These are phyloP conservation scores for Drepana falcataria DNA, from an alignment of 2,888 invertebrate species.

Conservation along the genomic window DNA sequence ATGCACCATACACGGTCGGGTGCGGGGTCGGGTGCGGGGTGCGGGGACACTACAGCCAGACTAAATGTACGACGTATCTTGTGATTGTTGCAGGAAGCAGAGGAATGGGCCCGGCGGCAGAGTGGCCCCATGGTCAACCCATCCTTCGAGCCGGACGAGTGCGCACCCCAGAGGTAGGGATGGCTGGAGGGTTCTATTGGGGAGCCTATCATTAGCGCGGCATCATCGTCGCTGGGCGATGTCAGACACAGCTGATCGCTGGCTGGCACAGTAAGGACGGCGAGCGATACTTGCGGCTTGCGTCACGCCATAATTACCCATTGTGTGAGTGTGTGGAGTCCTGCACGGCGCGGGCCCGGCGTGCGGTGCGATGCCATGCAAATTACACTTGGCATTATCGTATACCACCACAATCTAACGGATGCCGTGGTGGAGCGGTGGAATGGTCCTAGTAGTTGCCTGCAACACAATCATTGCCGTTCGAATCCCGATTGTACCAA, in stretches of 20 bases:
- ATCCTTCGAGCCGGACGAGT: slow-evolving; percentile 74
- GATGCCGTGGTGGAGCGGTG: too few species aligned
- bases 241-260: too few species aligned
- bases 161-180: slow-evolving; percentile 59
- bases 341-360: neutral
- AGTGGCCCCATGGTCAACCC: slow-evolving; percentile 71
- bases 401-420: too few species aligned
- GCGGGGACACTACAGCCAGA: neutral
- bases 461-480: too few species aligned
- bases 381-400: too few species aligned
- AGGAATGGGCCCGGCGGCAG: slow-evolving; percentile 56
- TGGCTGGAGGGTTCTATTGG: neutral
- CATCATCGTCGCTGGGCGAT: neutral
- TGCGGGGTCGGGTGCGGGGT: too few species aligned
- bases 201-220: too few species aligned
- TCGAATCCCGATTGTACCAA: too few species aligned
- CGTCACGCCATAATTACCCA: slow-evolving; percentile 39
- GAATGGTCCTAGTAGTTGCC: too few species aligned
- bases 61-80: slow-evolving; percentile 1
- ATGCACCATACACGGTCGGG: too few species aligned
- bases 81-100: slow-evolving; percentile 50
- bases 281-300: slow-evolving; percentile 5
- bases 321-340: slow-evolving; percentile 22
- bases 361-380: too few species aligned
- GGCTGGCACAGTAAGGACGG: too few species aligned